These are phyloP conservation scores for Syrphus vitripennis DNA, from an alignment of 2,888 invertebrate species.

Conservation along the genomic window DNA sequence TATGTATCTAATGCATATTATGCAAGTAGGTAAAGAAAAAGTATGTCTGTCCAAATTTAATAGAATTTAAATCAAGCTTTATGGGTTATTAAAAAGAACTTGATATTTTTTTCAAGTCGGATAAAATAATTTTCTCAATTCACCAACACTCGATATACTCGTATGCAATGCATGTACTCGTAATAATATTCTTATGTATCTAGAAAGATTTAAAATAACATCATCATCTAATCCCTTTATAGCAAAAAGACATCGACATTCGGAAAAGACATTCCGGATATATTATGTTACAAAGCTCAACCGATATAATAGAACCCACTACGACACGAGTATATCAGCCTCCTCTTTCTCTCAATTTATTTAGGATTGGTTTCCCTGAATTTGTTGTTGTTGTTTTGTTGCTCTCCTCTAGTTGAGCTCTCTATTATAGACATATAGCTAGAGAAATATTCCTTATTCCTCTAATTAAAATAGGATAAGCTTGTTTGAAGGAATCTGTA, in stretches of 20 bases:
- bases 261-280: slow-evolving; percentile 54
- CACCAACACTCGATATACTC: too few relatives aligned
- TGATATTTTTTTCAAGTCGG: too few relatives aligned
- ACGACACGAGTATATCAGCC: too few relatives aligned
- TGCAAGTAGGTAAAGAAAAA: too few relatives aligned
- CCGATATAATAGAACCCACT: too few relatives aligned
- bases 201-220: slow-evolving; percentile 60
- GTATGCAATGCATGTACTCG: not conserved
- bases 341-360: not conserved
- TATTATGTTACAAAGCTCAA: not conserved
- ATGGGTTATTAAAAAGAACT: too few relatives aligned
- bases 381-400: slow-evolving; percentile 18
- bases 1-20: too few relatives aligned
- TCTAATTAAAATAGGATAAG: slow-evolving; percentile 69
- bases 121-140: not conserved
- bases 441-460: slow-evolving; percentile 27
- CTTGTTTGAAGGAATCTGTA: slow-evolving; percentile 60
- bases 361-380: slow-evolving; percentile 11
- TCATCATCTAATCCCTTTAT: slow-evolving; percentile 68
- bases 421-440: not conserved
- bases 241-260: slow-evolving; percentile 67
- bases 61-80: too few relatives aligned
- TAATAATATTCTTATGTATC: too few relatives aligned
- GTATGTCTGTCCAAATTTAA: too few relatives aligned
- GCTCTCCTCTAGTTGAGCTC: too few relatives aligned